Base-by-base conservation (phyloP, 2,113 vertebrate species). In the Pholis gunnellus region DNA sequence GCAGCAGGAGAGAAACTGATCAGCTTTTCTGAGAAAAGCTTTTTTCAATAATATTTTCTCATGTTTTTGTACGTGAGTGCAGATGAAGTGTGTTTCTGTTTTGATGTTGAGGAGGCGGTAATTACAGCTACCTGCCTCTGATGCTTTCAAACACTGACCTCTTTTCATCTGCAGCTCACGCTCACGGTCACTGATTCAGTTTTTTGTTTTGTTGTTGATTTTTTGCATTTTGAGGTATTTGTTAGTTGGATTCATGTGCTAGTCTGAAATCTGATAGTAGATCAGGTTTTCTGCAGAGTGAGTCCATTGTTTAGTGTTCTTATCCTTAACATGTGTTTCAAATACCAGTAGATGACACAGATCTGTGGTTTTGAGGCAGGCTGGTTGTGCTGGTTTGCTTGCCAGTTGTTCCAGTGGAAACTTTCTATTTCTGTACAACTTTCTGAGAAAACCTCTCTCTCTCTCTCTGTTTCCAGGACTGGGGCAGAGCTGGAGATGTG, bases 401-500 rank as follows among this genome's bases (percentile, higher is more conserved):
- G 83, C 84, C 85, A 88, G 79, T 46, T 68, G 7, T 86, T 87
- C 82, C 86, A 83, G 59, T 89, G 85, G 87, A 86, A 88, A 22
- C 18, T 56, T 59, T 81, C 0, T 67, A 22, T 79, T 27, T 29
- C 50, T 67, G 9, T 72, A 42, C 13, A 72, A 11, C 36, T 20
- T 59, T 57, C 50, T 72, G 34, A 18, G 34, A 57, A 27, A 72
- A 27, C 13, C 14, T 31, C 22, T 44, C 0, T 64, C 46, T 82
- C 22, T 44, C 0, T 64, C 46, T 82, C 0, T 61, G 22, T 48
- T 48, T 90, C 0, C 74, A 99, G 98, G 97, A 99, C 92, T 99
- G 98, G 98, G 98, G 98, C 88, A 97, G 96, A 84, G 96, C 97
- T 9, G 98, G 98, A 64, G 96, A 99, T 90, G 85, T 99, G 57